A percentile compares a stretch with the other conserved stretches of the same genome.
phyloP scores from a whole-genome alignment of 2,113 vertebrate species.

The Aphyosemion australe region DNA sequence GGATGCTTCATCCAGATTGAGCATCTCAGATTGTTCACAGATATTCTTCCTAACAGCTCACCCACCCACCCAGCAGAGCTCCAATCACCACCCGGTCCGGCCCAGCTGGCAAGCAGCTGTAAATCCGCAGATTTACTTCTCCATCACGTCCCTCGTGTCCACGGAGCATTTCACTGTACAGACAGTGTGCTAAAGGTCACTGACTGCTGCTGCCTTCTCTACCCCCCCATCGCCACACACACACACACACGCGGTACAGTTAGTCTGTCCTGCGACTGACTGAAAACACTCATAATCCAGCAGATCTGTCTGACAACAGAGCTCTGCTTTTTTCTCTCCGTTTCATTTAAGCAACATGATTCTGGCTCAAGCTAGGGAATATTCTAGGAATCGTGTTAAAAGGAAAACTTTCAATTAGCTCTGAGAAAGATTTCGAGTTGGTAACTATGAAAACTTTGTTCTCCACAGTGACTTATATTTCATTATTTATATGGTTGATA shows the following conservation, averaged over 20 bases:
- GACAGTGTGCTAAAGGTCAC: constrained; percentile 72
- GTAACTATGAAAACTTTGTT: too few relatives aligned
- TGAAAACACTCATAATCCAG: constrained; percentile 57
- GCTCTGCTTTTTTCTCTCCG: constrained; percentile 3
- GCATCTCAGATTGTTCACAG: constrained; percentile 5
- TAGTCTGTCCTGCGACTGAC: constrained; percentile 57
- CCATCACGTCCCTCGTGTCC: constrained; percentile 44
- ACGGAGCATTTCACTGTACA: constrained; percentile 45
- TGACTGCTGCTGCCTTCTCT: constrained; percentile 34
- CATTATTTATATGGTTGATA: too few relatives aligned
- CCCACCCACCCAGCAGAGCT: constrained; percentile 7
- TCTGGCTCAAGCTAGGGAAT: not conserved
- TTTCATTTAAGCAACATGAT: constrained; percentile 8
- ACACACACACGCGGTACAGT: constrained; percentile 20
- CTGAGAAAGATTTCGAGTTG: too few relatives aligned
- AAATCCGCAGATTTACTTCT: constrained; percentile 69
- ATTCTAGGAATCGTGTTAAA: not conserved
- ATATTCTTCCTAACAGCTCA: not conserved
- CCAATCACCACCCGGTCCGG: constrained; percentile 15
- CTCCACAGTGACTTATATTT: too few relatives aligned
- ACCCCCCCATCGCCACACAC: constrained; percentile 1
- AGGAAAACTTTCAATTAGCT: too few relatives aligned
- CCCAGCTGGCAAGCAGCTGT: constrained; percentile 62
- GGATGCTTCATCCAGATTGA: constrained; percentile 17
- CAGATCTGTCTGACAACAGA: constrained; percentile 47